Percentiles rank a stretch among this genome's conserved stretches.
phyloP scores from a whole-genome alignment of 2,888 invertebrate species.

The Drosophila mercatorum region DNA sequence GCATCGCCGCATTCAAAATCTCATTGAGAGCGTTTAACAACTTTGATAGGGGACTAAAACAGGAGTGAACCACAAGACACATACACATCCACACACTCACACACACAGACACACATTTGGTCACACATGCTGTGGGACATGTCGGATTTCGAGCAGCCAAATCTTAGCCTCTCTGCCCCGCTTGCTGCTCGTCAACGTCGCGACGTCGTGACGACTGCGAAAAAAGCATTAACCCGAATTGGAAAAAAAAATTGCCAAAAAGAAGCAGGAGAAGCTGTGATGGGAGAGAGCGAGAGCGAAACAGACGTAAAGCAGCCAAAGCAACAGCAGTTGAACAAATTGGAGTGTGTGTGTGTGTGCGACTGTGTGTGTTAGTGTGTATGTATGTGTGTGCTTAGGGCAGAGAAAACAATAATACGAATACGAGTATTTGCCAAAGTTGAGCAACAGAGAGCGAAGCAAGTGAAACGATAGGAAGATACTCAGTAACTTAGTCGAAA shows the following conservation, averaged over 20 bases:
- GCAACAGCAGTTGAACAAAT: constrained; percentile 42
- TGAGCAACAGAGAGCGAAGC: constrained; percentile 39
- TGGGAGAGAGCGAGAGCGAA: no score
- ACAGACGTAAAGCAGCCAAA: constrained; percentile 20
- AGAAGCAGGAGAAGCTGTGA: constrained; percentile 5
- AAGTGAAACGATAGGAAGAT: background rate
- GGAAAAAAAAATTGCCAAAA: constrained; percentile 55
- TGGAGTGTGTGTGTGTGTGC: constrained; percentile 13
- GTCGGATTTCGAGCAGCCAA: constrained; percentile 43
- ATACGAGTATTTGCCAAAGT: constrained; percentile 29
- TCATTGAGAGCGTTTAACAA: constrained; percentile 78
- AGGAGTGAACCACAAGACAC: constrained; percentile 42
- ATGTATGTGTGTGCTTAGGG: constrained; percentile 16
- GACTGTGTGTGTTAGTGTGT: background rate
- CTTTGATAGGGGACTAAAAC: constrained; percentile 45
- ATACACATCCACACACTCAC: constrained; percentile 4
- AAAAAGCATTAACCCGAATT: constrained; percentile 81
- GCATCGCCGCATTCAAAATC: constrained; percentile 76
- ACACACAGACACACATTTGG: background rate
- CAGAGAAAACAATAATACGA: constrained; percentile 50
- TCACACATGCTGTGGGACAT: constrained; percentile 26
- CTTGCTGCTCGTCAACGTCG: constrained; percentile 63
- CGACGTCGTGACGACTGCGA: constrained; percentile 70
- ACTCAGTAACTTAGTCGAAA: background rate
- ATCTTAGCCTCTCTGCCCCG: constrained; percentile 20